These are phyloP conservation scores for Steatornis caripensis DNA, from an alignment of 2,113 vertebrate genomes.

Conservation along the genomic window DNA sequence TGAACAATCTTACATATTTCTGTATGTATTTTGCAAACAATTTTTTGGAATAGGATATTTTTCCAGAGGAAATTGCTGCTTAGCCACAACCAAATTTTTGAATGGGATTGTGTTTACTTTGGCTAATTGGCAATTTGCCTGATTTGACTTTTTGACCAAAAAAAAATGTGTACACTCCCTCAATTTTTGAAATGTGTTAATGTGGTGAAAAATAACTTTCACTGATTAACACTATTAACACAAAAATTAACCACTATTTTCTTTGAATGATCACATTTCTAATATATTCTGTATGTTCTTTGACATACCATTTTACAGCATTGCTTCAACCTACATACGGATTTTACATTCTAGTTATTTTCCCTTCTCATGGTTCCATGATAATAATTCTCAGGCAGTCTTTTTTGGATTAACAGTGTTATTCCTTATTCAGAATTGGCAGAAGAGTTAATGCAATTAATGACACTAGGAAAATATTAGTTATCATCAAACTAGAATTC, in stretches of 20 bases:
- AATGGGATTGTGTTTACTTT: neutral
- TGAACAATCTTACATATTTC: neutral
- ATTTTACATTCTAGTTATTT: neutral
- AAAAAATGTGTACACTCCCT: neutral
- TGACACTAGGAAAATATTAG: neutral
- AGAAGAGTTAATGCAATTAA: neutral
- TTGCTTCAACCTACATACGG: neutral
- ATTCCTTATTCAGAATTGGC: neutral
- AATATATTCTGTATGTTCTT: neutral
- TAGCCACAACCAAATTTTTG: neutral
- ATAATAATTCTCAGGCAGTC: neutral
- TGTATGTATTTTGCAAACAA: neutral
- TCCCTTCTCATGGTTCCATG: neutral
- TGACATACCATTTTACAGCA: neutral
- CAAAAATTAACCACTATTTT: neutral
- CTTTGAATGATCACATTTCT: neutral
- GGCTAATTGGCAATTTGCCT: neutral
- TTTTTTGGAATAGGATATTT: neutral
- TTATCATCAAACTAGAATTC: neutral
- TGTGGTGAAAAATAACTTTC: neutral
- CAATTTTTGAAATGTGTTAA: neutral
- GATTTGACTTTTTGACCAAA: neutral
- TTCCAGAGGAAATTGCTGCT: neutral
- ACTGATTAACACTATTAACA: neutral
- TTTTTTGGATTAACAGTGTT: neutral